Percentiles rank a stretch among this genome's conserved stretches.
phyloP scores from a whole-genome alignment of 1,140 invertebrate genomes.

The Habropoda laboriosa region DNA sequence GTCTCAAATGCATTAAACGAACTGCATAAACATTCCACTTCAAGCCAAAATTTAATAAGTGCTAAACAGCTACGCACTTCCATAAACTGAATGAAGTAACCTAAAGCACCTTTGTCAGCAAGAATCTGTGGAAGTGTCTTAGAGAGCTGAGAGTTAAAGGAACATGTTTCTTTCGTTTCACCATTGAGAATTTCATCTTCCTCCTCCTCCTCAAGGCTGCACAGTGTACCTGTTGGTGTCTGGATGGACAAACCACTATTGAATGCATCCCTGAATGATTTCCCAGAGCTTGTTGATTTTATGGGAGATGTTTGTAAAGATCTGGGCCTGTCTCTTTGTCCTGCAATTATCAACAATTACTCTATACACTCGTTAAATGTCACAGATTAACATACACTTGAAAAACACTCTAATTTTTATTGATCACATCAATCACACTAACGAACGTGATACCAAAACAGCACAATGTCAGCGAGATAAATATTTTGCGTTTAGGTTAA shows the following conservation, averaged over 20 bases:
- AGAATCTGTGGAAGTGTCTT: conserved; percentile 86
- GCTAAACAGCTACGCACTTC: conserved; percentile 83
- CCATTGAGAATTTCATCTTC: conserved; percentile 67
- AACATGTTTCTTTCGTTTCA: conserved; percentile 61
- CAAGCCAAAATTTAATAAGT: conserved; percentile 88
- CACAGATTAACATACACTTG: not conserved
- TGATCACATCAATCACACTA: not conserved
- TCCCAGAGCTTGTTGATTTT: conserved; percentile 61
- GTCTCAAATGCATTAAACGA: conserved; percentile 3
- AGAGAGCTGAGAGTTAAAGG: conserved; percentile 82
- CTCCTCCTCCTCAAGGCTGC: conserved; percentile 76
- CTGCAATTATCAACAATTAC: conserved; percentile 52
- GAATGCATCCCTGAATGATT: conserved; percentile 53
- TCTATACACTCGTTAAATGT: not conserved
- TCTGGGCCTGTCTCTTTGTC: conserved; percentile 71
- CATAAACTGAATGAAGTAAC: conserved; percentile 89
- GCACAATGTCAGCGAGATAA: not conserved
- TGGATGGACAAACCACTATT: conserved; percentile 21
- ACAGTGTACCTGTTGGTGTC: conserved; percentile 60
- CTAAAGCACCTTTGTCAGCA: conserved; percentile 86
- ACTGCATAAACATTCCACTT: conserved; percentile 85
- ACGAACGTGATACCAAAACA: not conserved
- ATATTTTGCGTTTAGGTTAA: conserved; percentile 37
- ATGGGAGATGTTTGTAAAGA: conserved; percentile 62
- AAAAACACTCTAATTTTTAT: not conserved